Evolutionary conservation across 2,888 invertebrate genomes (phyloP), one percentile per base, ranked within the genome.

Genomic region (Drosophila colorata): DNA sequence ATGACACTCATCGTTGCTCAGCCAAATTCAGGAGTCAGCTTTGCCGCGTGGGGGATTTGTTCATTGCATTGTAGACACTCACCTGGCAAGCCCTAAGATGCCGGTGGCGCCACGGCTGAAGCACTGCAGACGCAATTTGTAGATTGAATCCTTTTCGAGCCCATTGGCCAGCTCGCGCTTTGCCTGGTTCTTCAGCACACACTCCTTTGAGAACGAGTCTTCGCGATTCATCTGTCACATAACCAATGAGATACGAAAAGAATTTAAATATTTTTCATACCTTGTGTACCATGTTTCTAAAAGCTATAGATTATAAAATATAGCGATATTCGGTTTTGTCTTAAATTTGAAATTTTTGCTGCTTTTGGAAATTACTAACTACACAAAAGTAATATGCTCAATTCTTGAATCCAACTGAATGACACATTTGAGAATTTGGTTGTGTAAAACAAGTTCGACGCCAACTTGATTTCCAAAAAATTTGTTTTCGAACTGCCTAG

Each of bases 31-130:
- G 31, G 14, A 63, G 35, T 52, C 18, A 13, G 28, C 28, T n/a
- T 46, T 4, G 33, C 37, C 13, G 20, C 23, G 18, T 16, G 6
- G 25, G 53, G 44, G 41, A 58, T 13, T 43, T 53, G 9, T 13
- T 28, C 23, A 5, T 31, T 13, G 28, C 38, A 25, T 13, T 14
- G 23, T 28, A 8, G 63, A 90, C 92, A 90, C 92, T 93, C 91
- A 97, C 96, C 97, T 95, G 85, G 96, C 96, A 47, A 99, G 93
- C 1, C 96, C 97, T 86, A 98, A 94, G 90, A 99, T 97, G 56
- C 98, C 98, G 25, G 94, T 95, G 28, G 97, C 96, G 18, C 98
- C 99, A 67, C 98, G 94, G 1, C 96, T 93, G 55, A 98, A 93
- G 91, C 98, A 98, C 73, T 96, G 93, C 74, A 97, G 93, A 49